These are phyloP conservation scores for Oscheius sp. DNA, from an alignment of 2,888 invertebrate species.

Conservation along the genomic window DNA sequence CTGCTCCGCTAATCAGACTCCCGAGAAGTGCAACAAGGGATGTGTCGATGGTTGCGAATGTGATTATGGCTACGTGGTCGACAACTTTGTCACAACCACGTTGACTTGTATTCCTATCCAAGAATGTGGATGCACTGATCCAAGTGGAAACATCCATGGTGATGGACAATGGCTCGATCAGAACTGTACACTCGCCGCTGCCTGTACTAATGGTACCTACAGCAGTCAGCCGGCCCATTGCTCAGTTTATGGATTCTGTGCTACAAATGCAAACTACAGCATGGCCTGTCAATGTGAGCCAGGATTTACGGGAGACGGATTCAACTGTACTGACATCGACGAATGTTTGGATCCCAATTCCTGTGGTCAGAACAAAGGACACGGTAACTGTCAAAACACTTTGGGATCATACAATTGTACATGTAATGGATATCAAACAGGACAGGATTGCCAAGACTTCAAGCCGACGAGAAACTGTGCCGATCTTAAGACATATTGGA, in stretches of 20 bases:
- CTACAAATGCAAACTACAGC: background rate
- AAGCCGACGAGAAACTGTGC: slow-evolving; percentile 55
- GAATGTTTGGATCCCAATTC: slow-evolving; percentile 9
- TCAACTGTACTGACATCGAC: slow-evolving; percentile 17
- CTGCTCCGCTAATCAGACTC: slow-evolving; percentile 40
- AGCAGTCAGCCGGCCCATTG: slow-evolving; percentile 47
- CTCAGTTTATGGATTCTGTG: background rate
- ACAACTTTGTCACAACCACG: slow-evolving; percentile 39
- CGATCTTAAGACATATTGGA: slow-evolving; percentile 53
- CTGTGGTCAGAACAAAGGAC: background rate
- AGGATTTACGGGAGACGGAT: slow-evolving; percentile 20
- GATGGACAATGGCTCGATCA: slow-evolving; percentile 38
- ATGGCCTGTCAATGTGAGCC: slow-evolving; percentile 15
- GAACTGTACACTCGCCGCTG: slow-evolving; percentile 37
- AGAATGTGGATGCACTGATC: slow-evolving; percentile 59
- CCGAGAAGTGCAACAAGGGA: slow-evolving; percentile 33
- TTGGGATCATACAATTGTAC: slow-evolving; percentile 14
- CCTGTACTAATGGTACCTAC: slow-evolving; percentile 62
- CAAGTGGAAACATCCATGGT: slow-evolving; percentile 51
- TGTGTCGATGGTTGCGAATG: slow-evolving; percentile 68
- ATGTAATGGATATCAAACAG: slow-evolving; percentile 23
- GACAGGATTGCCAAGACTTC: slow-evolving; percentile 51
- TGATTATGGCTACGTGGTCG: slow-evolving; percentile 62
- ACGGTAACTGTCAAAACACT: slow-evolving; percentile 17
- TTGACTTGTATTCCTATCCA: slow-evolving; percentile 42